Base-by-base conservation (phyloP, 2,888 invertebrate genomes). In the Rutpela maculata region DNA sequence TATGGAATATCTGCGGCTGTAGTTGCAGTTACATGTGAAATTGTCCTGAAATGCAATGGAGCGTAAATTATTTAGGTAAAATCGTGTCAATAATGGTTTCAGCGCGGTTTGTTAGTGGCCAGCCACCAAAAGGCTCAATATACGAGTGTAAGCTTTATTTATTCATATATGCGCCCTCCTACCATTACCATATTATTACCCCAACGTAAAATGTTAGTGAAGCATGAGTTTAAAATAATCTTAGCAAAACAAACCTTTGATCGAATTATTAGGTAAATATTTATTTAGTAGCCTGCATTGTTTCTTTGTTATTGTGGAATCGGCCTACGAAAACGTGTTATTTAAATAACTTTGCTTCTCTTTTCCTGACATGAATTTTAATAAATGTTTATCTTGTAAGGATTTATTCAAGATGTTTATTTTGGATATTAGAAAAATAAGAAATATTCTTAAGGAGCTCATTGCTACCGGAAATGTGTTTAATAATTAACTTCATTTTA, bases 1-100 rank as follows among this genome's bases (percentile, higher is more conserved):
- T 56, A 67, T 56, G 67, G 56, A 55, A 56, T 67, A 55, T 26
- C n/a, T 67, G 31, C 26, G 50, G 67, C 22, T 56, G 55, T 67
- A 67, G 56, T 67, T 67, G 31, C 67, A 67, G n/a, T 55, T 31
- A 26, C 55, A 50, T 12, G 67, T 50, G 11, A 56, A 35, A 63
- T 63, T 35, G 35, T n/a, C 7, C 35, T 63, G 35, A 63, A 50
- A 67, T 56, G 19, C 26, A 56, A n/a, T n/a, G 67, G 26, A 56
- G 55, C n/a, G 55, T 67, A 31, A 67, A 67, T 62, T 62, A 50
- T 50, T 31, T 26, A 31, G 67, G 56, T 26, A 22, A 67, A 67
- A 50, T 67, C 50, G 67, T 67, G 67, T 67, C 67, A 26, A 55
- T 67, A 22, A 9, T 55, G 50, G 55, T 50, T 50, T 56, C 55